phyloP scores from a whole-genome alignment of 2,113 vertebrate species.

The Pelobates fuscus region DNA sequence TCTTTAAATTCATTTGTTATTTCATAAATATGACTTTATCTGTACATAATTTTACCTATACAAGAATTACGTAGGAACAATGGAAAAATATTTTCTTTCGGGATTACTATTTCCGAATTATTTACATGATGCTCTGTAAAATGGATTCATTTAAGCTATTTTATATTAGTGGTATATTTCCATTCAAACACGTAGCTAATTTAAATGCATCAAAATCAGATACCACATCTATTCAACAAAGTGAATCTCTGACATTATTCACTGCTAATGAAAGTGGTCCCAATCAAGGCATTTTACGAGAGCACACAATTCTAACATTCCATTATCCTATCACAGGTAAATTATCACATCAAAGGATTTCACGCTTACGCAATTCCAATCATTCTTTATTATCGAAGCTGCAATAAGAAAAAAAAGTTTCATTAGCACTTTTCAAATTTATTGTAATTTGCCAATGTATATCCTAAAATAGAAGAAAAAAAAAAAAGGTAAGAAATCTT shows the following conservation, averaged over 20 bases:
- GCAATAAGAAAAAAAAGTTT: constrained; percentile 49
- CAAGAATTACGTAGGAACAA: too few species aligned
- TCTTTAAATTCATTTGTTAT: too few species aligned
- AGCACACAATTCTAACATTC: not conserved
- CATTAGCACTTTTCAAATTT: constrained; percentile 57
- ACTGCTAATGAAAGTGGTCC: constrained; percentile 15
- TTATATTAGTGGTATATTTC: not conserved
- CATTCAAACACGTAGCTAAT: not conserved
- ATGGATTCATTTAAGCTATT: not conserved
- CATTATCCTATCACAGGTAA: constrained; percentile 6
- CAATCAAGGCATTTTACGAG: not conserved
- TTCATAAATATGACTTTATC: too few species aligned
- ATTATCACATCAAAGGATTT: constrained; percentile 19
- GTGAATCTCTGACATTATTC: constrained; percentile 3
- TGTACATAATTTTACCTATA: too few species aligned
- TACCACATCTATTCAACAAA: constrained; percentile 12
- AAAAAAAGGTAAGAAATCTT: not conserved
- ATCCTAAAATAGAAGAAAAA: not conserved
- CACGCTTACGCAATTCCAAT: constrained; percentile 5
- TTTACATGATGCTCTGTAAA: too few species aligned
- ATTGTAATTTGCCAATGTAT: constrained; percentile 50
- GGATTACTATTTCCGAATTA: too few species aligned
- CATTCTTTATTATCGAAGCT: not conserved
- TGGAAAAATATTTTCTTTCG: too few species aligned
- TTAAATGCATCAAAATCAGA: constrained; percentile 23